Percentiles rank a stretch among this genome's conserved stretches.
Evolutionary conservation across 2,113 vertebrate genomes (phyloP).

Genomic region (Eonycteris spelaea): DNA sequence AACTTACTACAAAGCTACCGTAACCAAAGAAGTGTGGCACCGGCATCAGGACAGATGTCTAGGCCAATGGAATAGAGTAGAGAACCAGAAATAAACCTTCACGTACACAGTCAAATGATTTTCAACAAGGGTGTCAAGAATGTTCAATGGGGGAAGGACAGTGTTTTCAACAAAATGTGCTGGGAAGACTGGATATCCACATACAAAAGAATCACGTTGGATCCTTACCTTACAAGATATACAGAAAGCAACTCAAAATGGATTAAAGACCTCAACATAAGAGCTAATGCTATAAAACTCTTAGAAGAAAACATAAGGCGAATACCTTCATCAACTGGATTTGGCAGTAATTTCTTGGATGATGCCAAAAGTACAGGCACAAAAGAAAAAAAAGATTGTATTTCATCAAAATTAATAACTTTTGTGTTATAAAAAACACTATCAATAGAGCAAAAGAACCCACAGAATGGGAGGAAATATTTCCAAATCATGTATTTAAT

Average conservation of each 20-base stretch:
- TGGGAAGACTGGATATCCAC: no score
- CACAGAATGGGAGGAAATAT: background rate
- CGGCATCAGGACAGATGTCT: no score
- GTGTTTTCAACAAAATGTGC: no score
- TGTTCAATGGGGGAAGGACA: no score
- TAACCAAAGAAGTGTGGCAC: background rate
- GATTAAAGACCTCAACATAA: no score
- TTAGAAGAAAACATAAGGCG: background rate
- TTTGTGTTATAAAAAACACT: background rate
- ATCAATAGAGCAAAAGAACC: background rate
- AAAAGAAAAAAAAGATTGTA: background rate
- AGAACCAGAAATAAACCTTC: background rate
- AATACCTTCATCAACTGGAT: background rate
- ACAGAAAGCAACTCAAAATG: no score
- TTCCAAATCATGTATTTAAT: background rate
- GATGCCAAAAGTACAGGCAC: background rate
- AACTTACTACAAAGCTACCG: background rate
- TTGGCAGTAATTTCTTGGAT: background rate
- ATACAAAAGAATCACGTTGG: no score
- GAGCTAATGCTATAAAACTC: no score
- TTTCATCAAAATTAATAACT: background rate
- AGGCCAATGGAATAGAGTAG: background rate
- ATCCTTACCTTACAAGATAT: no score
- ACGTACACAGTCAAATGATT: background rate
- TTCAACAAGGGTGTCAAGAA: background rate